Evolutionary conservation across 2,797 vertebrate genomes (phyloP).

Genomic region (Falco concolor): DNA sequence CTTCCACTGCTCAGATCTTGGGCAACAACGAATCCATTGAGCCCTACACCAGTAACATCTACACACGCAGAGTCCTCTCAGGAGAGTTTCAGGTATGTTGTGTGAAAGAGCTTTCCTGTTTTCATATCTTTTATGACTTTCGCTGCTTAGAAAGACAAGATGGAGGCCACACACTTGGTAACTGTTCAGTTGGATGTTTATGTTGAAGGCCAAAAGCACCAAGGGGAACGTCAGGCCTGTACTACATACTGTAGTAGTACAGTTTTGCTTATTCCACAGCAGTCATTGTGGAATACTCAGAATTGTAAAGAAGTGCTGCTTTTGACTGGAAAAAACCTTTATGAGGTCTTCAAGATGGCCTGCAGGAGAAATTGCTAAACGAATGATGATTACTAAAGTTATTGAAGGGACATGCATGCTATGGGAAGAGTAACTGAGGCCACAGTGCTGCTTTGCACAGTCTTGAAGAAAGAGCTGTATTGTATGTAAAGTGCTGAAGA

Average conservation of each 20-base stretch:
- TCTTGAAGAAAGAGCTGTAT: background rate
- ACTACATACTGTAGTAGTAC: background rate
- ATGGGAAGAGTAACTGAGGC: background rate
- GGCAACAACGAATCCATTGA: conserved; percentile 98
- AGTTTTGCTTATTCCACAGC: background rate
- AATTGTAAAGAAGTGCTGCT: background rate
- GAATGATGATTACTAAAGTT: background rate
- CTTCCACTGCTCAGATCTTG: conserved; percentile 97
- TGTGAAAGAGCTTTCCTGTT: background rate
- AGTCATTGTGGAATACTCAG: rapidly evolving
- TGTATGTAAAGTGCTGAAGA: background rate
- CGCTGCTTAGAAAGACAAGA: too few relatives aligned
- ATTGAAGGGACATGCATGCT: background rate
- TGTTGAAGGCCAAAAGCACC: background rate
- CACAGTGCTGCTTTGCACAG: background rate
- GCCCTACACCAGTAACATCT: conserved; percentile 98
- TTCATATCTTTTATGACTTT: rapidly evolving
- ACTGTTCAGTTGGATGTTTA: too few relatives aligned
- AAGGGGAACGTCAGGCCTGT: background rate
- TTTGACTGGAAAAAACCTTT: background rate
- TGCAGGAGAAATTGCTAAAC: background rate
- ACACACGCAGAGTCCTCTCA: conserved; percentile 93
- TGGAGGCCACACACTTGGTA: background rate
- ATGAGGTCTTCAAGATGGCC: background rate
- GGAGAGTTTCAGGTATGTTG: conserved; percentile 93